phyloP scores from a whole-genome alignment of 2,888 invertebrate species.

The Temnothorax rugatulus region DNA sequence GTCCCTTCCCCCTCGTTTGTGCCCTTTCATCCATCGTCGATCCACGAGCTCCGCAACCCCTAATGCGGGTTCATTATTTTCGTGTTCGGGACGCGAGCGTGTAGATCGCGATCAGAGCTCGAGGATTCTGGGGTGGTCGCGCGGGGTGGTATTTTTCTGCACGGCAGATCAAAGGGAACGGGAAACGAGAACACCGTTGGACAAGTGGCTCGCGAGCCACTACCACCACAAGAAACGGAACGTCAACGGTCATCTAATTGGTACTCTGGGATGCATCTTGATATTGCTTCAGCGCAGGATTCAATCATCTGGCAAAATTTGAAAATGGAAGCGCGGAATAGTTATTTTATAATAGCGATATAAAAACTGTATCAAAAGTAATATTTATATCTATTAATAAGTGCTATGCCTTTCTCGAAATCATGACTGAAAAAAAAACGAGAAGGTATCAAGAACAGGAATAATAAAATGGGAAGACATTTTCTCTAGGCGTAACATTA shows the following conservation, averaged over 20 bases:
- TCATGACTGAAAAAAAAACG: neutral
- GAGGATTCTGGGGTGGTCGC: constrained; percentile 69
- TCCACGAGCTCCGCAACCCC: constrained; percentile 75
- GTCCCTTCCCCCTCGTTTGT: constrained; percentile 50
- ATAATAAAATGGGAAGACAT: neutral
- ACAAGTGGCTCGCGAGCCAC: constrained; percentile 74
- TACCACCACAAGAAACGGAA: constrained; percentile 69
- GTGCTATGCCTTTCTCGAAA: neutral
- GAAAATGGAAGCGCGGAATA: neutral
- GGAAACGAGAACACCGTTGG: constrained; percentile 61
- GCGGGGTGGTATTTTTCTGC: constrained; percentile 65
- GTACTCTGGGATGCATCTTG: constrained; percentile 76
- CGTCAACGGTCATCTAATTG: constrained; percentile 83
- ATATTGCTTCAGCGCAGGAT: constrained; percentile 67
- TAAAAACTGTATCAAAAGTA: neutral
- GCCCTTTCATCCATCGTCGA: constrained; percentile 66
- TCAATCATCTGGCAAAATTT: constrained; percentile 72
- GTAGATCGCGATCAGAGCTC: constrained; percentile 77
- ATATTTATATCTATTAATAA: neutral
- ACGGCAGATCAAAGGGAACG: constrained; percentile 71
- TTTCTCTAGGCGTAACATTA: neutral
- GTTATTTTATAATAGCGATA: neutral
- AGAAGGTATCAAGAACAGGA: neutral
- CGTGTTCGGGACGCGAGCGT: constrained; percentile 75
- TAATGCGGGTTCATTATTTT: constrained; percentile 84